phyloP scores from a whole-genome alignment of 1,140 invertebrate species.

The Drosophila neocordata region DNA sequence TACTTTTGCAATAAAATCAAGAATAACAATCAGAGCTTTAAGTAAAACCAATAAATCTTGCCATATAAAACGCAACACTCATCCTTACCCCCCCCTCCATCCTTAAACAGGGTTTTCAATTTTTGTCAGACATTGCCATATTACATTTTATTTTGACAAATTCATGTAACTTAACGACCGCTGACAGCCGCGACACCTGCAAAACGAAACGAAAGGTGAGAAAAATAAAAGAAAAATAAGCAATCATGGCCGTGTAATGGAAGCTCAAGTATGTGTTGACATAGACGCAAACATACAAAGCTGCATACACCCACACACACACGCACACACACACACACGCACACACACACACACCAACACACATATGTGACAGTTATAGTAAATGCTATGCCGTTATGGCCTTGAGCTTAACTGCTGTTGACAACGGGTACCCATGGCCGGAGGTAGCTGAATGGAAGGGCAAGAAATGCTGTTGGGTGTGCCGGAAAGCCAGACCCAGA shows the following conservation, averaged over 20 bases:
- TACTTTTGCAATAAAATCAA: slow-evolving; percentile 1
- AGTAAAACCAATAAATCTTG: slow-evolving; percentile 8
- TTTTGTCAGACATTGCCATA: slow-evolving; percentile 48
- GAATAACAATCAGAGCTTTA: slow-evolving; percentile 8
- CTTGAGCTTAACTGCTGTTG: slow-evolving; percentile 79
- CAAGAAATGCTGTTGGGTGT: slow-evolving; percentile 46
- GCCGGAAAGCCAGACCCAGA: slow-evolving; percentile 68
- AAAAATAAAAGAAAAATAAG: slow-evolving; percentile 56
- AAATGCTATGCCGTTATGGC: slow-evolving; percentile 66
- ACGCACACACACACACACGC: slow-evolving; percentile 1
- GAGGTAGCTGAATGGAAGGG: neutral
- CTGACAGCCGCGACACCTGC: slow-evolving; percentile 61
- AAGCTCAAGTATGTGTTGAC: slow-evolving; percentile 77
- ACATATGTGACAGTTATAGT: slow-evolving; percentile 65
- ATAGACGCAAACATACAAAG: slow-evolving; percentile 42
- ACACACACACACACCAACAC: slow-evolving; percentile 26
- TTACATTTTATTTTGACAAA: slow-evolving; percentile 65
- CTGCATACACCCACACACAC: neutral
- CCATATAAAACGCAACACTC: neutral
- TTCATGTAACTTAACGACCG: slow-evolving; percentile 64
- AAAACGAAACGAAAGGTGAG: slow-evolving; percentile 13
- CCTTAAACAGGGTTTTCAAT: slow-evolving; percentile 26
- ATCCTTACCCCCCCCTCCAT: neutral
- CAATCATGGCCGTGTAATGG: slow-evolving; percentile 77
- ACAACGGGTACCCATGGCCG: slow-evolving; percentile 49